phyloP scores from a whole-genome alignment of 2,888 invertebrate genomes.

The Syritta pipiens region DNA sequence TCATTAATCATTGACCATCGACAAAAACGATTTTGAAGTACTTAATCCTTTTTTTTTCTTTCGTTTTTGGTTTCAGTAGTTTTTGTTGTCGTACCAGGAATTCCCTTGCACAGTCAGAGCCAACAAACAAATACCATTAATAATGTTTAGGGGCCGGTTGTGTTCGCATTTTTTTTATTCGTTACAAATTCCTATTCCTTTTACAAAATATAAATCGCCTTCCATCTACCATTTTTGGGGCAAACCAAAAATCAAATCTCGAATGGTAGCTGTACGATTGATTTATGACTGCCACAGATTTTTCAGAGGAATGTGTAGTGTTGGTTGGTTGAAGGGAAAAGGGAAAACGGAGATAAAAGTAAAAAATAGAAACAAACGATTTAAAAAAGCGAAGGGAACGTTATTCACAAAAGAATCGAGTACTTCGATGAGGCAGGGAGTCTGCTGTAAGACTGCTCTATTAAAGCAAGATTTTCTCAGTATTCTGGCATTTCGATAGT shows the following conservation, averaged over 20 bases:
- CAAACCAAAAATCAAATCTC: slow-evolving; percentile 60
- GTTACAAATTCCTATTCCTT: slow-evolving; percentile 13
- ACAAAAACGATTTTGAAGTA: slow-evolving; percentile 22
- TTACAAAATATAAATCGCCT: slow-evolving; percentile 38
- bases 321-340: slow-evolving; percentile 3
- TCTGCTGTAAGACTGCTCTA: too few relatives aligned
- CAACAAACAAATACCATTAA: slow-evolving; percentile 47
- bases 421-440: too few relatives aligned
- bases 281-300: slow-evolving; percentile 63
- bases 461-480: too few relatives aligned
- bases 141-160: slow-evolving; percentile 31
- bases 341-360: not conserved
- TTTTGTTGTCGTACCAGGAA: too few relatives aligned
- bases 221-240: slow-evolving; percentile 6
- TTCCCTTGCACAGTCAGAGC: not conserved
- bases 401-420: too few relatives aligned
- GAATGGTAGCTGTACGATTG: slow-evolving; percentile 47
- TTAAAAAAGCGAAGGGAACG: too few relatives aligned
- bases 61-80: too few relatives aligned
- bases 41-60: slow-evolving; percentile 24
- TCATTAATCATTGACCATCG: slow-evolving; percentile 61
- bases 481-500: too few relatives aligned
- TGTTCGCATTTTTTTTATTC: not conserved
- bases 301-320: slow-evolving; percentile 51
- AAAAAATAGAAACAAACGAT: not conserved